Conservation (phyloP, 1,140 invertebrate genomes). For the Brachystomella parvula region DNA sequence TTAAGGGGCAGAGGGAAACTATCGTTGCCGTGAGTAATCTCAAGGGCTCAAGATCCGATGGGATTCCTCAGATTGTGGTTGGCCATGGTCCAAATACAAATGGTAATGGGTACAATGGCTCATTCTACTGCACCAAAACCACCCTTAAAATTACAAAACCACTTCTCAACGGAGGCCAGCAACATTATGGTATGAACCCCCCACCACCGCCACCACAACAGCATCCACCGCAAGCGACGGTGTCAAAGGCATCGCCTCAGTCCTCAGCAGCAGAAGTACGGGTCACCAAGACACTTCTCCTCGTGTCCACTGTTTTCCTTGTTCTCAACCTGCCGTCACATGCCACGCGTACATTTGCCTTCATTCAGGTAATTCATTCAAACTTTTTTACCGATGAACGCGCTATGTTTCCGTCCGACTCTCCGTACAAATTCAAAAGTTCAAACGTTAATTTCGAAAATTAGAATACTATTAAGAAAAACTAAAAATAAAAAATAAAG, state of each 20-base stretch:
- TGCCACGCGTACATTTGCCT: constrained; percentile 41
- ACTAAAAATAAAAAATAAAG: too few relatives aligned
- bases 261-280: constrained; percentile 15
- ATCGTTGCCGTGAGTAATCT: constrained; percentile 27
- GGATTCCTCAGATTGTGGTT: not conserved
- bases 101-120: too few relatives aligned
- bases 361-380: constrained; percentile 35
- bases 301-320: constrained; percentile 70
- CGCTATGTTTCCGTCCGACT: too few relatives aligned
- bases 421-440: too few relatives aligned
- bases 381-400: not conserved
- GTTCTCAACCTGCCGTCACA: constrained; percentile 62
- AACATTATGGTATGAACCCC: not conserved
- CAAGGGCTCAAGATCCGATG: not conserved
- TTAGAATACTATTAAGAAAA: too few relatives aligned
- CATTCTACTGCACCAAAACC: not conserved
- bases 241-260: not conserved
- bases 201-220: not conserved
- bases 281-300: constrained; percentile 69
- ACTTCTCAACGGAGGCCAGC: not conserved
- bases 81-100: too few relatives aligned
- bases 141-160: not conserved
- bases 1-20: constrained; percentile 41
- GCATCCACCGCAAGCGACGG: not conserved
- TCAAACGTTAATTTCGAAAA: too few relatives aligned